Base-by-base conservation (phyloP, 2,888 invertebrate species). In the Xestia xanthographa region DNA sequence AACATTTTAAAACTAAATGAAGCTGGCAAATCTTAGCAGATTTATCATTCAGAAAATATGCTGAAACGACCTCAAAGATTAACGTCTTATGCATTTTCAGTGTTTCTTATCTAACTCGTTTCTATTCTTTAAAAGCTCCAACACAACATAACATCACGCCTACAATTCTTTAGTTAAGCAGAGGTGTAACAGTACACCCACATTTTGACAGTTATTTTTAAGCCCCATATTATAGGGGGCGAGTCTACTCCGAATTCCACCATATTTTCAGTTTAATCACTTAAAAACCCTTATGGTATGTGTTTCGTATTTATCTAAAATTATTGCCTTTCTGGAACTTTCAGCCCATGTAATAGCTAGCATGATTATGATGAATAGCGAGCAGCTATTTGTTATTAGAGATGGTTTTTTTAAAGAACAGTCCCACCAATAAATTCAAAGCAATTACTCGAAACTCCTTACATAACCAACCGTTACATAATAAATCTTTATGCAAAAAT, bases 401-500 rank as follows among this genome's bases (percentile, higher is more conserved):
- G 26, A 26, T n/a, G 6, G 5, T 5, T 5, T 56, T 56, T 26
- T 56, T 56, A n/a, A n/a, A 38, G 22, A 22, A 38, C 38, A 62
- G 62, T 41, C n/a, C n/a, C 14, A n/a, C 12, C 41, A 41, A 41
- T 41, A 14, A 43, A 43, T 38, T 14, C 22, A 2, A 2, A 26
- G 22, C 53, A 79, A 74, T 79, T 41, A 74, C 48, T 67, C 2
- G 17, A 50, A 20, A 63, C 34, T 67, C 62, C 63, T 11, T 38
- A 22, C 9, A 34, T 11, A 73, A 1, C 41, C n/a, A 62, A 34
- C 41, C 45, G 38, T 74, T 58, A 68, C 20, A 67, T 62, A 72
- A 74, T 80, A 83, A 78, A 83, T 81, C 70, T 62, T 41, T 76
- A 78, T 67, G 74, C 68, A 63, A 81, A 85, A 83, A 81, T 72